Evolutionary conservation across 2,113 vertebrate species (phyloP), one percentile per base, ranked within the genome.

Genomic region (Scomber colias): DNA sequence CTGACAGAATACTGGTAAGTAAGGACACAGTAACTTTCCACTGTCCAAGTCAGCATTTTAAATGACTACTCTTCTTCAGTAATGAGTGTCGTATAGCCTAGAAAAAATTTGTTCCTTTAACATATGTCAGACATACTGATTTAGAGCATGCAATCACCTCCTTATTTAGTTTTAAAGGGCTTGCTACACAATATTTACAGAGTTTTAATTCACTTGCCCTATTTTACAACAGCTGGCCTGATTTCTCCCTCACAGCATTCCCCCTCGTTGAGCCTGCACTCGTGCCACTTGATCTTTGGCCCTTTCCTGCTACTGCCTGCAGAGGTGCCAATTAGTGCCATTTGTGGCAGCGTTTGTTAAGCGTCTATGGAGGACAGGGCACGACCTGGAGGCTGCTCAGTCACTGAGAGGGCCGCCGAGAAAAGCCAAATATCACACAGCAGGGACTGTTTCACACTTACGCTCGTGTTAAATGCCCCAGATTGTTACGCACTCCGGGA

Each of bases 1-100:
- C 96, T 19, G 97, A 97, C 90, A 96, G 93, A 92, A 98, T 98
- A 82, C 95, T 99, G 97, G 97, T 98, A 93, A 96, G 95, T 78
- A 30, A 46, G 48, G 67, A 78, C 11, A 12, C 65, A 48, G 84
- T 80, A 82, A 51, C 71, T 80, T 84, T 86, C 75, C 78, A 84
- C 71, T 74, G 71, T 75, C 31, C 49, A 17, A 75, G n/a, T 69
- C 60, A 48, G 27, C 53, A 3, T 60, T 83, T 79, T 51, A 31
- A 74, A 54, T 51, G 14, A 54, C 19, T 35, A 3, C 16, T 64
- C 30, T 46, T 15, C 14, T 51, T 66, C 50, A 27, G 21, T 35
- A 19, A 30, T 48, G 13, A 61, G 15, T 71, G 5, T 31, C 3
- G 11, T 56, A 11, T 5, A n/a, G 1, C 55, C 35, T 65, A 5